Evolutionary conservation across 2,113 vertebrate genomes (phyloP), one percentile per base, ranked within the genome.

Genomic region (Brachyhypopomus gauderio): DNA sequence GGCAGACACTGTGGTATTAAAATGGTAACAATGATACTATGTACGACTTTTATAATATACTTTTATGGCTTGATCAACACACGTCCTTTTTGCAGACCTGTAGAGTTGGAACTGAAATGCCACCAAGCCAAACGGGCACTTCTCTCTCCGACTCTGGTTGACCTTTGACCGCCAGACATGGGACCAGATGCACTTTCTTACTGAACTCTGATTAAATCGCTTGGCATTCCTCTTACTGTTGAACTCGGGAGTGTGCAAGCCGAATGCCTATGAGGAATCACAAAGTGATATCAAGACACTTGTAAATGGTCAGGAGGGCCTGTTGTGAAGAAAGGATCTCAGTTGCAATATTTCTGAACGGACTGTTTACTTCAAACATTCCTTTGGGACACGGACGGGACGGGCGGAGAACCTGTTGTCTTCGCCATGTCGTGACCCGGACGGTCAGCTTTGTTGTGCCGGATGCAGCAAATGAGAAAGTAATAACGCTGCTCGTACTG

Each of bases 341-440:
- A 69, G 59, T 77, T 86, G 81, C 72, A 86, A 89, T 85, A 90
- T 90, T 85, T 81, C 34, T 83, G 79, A 87, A 55, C 75, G 74
- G 83, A 86, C 82, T 75, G 83, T 90, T 91, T 88, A 91, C 92
- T 91, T 89, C 85, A 89, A 89, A 92, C 89, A 92, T 93, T 93
- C 92, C 91, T 88, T 83, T 85, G 83, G 55, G 86, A 83, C 79
- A 66, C 82, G 80, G 79, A 69, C 38, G 7, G 64, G 56, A 60
- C n/a, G 77, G 66, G 34, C 20, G 36, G 22, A 72, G 60, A 34
- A 67, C 75, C 76, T 81, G 34, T 59, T 3, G 36, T 80, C 78
- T 84, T 71, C 79, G 59, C 80, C 72, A 52, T 70, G 59, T 79
- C 70, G 76, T 72, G 75, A 83, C 83, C 62, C 62, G 77, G 70